A percentile compares a stretch with the other conserved stretches of the same genome.
These are phyloP conservation scores for Genyomyrus donnyi DNA, from an alignment of 2,113 vertebrate species.

Conservation along the genomic window DNA sequence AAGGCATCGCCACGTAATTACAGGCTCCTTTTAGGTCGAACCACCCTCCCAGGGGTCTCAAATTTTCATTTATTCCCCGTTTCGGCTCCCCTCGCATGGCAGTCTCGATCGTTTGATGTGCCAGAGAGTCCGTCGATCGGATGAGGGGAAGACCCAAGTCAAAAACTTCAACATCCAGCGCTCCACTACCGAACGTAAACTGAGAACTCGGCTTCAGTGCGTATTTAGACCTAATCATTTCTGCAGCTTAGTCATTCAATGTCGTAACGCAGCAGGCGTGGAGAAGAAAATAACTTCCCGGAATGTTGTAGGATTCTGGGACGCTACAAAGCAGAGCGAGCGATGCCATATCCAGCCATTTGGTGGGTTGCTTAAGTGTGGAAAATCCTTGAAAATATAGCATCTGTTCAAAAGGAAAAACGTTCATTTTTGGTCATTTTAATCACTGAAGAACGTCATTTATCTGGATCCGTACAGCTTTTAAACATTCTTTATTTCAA, in stretches of 20 bases:
- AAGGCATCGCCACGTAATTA: constrained; percentile 68
- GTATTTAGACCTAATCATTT: constrained; percentile 57
- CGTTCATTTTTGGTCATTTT: not conserved
- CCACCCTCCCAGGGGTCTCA: constrained; percentile 60
- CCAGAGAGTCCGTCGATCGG: constrained; percentile 54
- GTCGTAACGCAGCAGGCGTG: constrained; percentile 48
- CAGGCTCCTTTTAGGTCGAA: constrained; percentile 55
- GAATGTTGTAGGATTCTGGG: constrained; percentile 51
- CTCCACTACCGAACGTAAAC: constrained; percentile 23
- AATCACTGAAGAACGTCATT: not conserved
- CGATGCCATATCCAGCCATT: not conserved
- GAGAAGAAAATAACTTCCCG: constrained; percentile 42
- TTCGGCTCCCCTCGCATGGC: constrained; percentile 54
- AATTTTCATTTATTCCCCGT: constrained; percentile 54
- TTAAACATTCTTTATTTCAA: not conserved
- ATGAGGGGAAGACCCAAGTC: constrained; percentile 40
- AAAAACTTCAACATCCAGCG: constrained; percentile 28
- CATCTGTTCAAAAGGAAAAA: not conserved
- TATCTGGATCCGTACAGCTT: constrained; percentile 17
- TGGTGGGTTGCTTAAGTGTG: not conserved
- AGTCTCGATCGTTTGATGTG: constrained; percentile 61
- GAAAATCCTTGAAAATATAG: not conserved
- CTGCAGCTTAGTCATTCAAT: constrained; percentile 51
- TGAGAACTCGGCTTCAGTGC: constrained; percentile 18
- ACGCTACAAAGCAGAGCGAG: constrained; percentile 22